phyloP scores from a whole-genome alignment of 2,113 vertebrate species.

The Athene noctua region DNA sequence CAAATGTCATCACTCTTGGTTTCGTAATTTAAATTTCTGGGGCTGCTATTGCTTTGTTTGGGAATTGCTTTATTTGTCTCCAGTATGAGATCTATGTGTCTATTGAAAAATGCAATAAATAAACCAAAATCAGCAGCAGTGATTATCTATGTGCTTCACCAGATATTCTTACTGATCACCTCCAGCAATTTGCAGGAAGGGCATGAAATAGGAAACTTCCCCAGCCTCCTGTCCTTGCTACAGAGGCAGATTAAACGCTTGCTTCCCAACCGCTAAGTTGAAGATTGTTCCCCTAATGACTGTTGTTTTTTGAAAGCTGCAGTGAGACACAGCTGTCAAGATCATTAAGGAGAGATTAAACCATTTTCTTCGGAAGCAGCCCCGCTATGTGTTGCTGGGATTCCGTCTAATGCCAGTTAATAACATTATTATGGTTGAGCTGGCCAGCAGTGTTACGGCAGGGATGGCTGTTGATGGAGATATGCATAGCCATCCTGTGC shows the following conservation, averaged over 20 bases:
- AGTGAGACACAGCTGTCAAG: background rate
- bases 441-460: background rate
- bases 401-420: background rate
- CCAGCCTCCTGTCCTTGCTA: background rate
- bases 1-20: background rate
- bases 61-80: background rate
- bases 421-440: background rate
- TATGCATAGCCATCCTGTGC: background rate
- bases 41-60: background rate
- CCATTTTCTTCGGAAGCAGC: background rate
- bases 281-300: background rate
- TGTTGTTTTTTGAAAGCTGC: background rate
- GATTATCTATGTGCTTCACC: background rate
- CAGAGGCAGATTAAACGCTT: background rate
- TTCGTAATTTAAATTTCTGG: background rate
- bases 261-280: background rate
- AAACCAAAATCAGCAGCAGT: background rate
- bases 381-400: background rate
- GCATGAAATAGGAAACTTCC: background rate
- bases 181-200: background rate
- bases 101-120: background rate
- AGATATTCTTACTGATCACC: background rate
- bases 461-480: background rate
- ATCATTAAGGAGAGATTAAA: background rate
- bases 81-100: background rate